A percentile compares a stretch with the other conserved stretches of the same genome.
phyloP scores from a whole-genome alignment of 1,140 invertebrate genomes.

The Galendromus occidentalis region DNA sequence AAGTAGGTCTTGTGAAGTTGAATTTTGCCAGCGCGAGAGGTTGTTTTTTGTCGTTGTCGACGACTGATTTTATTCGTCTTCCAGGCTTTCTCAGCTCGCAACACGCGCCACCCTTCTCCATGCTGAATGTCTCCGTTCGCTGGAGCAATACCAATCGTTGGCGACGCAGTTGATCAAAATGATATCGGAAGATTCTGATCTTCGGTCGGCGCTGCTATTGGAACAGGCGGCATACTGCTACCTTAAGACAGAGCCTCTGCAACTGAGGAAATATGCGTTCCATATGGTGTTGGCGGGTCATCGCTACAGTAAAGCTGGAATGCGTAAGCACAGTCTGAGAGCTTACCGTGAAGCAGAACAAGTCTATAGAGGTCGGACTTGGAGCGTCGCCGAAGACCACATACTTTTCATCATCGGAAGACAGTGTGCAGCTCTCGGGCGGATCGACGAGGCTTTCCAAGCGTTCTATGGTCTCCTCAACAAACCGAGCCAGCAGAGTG shows the following conservation, averaged over 20 bases:
- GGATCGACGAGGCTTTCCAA: conserved; percentile 46
- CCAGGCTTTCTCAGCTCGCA: conserved; percentile 63
- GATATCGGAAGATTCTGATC: conserved; percentile 80
- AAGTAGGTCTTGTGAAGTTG: conserved; percentile 35
- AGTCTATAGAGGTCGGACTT: conserved; percentile 57
- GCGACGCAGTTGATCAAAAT: conserved; percentile 80
- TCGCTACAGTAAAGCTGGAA: conserved; percentile 66
- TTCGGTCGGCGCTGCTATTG: conserved; percentile 54
- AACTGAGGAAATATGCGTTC: conserved; percentile 87
- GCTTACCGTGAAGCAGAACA: conserved; percentile 81
- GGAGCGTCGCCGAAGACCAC: conserved; percentile 80
- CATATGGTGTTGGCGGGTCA: conserved; percentile 87
- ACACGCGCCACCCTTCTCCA: conserved; percentile 69
- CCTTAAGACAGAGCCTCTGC: conserved; percentile 44
- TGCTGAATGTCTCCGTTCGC: conserved; percentile 57
- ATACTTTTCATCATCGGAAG: conserved; percentile 80
- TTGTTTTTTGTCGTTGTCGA: conserved; percentile 3
- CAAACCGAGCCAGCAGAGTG: conserved; percentile 40
- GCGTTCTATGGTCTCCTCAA: conserved; percentile 58
- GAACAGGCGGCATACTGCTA: conserved; percentile 92
- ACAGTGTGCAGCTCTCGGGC: conserved; percentile 56
- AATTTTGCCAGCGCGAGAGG: conserved; percentile 3
- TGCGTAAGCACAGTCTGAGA: conserved; percentile 65
- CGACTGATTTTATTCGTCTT: conserved; percentile 21
- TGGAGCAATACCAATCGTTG: conserved; percentile 57